Conservation (phyloP, 2,888 invertebrate species). For the Elysia crispata region DNA sequence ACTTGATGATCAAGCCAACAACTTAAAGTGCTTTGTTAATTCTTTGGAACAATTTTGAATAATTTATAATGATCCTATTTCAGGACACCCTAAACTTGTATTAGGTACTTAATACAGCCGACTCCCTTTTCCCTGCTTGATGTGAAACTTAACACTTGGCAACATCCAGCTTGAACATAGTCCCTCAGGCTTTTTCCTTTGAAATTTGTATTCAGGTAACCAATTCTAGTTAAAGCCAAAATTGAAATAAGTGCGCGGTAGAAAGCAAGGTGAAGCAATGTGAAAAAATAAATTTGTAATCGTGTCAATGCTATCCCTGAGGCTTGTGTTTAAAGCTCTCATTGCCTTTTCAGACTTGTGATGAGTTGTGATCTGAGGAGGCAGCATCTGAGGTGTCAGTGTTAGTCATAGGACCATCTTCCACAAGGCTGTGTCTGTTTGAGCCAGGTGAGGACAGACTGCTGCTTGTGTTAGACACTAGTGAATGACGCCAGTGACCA, state of each 20-base stretch:
- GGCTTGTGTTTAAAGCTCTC: background rate
- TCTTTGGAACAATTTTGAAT: too few species aligned
- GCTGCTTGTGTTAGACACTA: conserved; percentile 86
- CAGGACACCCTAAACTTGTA: too few species aligned
- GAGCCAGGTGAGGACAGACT: conserved; percentile 83
- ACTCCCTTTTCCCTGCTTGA: too few species aligned
- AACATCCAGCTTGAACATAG: too few species aligned
- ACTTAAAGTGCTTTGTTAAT: too few species aligned
- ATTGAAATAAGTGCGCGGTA: background rate
- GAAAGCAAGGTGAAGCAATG: background rate
- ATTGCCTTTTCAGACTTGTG: background rate
- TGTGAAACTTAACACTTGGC: too few species aligned
- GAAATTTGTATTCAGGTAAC: too few species aligned
- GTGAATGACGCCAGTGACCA: conserved; percentile 84
- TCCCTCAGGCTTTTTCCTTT: too few species aligned
- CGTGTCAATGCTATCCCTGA: background rate
- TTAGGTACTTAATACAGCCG: too few species aligned
- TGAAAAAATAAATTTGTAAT: background rate
- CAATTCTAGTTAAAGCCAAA: too few species aligned
- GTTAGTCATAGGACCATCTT: conserved; percentile 53
- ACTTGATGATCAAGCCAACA: too few species aligned
- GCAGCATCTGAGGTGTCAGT: conserved; percentile 46
- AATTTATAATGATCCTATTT: too few species aligned
- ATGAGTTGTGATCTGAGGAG: conserved; percentile 37
- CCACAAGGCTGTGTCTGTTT: conserved; percentile 61